Evolutionary conservation across 2,797 vertebrate genomes (phyloP), one percentile per base, ranked within the genome.

Genomic region (Pangasius djambal): DNA sequence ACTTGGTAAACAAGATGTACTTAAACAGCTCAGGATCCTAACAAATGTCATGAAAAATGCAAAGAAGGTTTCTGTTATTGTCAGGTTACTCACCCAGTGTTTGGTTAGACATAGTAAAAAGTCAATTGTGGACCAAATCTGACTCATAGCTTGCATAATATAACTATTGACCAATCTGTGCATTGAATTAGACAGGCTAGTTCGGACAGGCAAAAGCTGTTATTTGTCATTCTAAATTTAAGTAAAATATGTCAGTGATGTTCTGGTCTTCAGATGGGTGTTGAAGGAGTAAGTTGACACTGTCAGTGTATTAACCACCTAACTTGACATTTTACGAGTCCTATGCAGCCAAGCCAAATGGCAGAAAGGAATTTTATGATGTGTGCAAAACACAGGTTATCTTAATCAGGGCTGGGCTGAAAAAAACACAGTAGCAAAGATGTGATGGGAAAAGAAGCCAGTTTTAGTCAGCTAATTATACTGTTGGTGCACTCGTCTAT

Each of bases 1-100:
- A 86, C 75, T 82, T 37, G 63, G 63, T 89, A 89, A 89, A 89
- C 88, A 86, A 86, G 84, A 74, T 61, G 65, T 82, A 82, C 77
- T 72, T 72, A 69, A 86, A 82, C 75, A 89, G 78, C 50, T 48
- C 20, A 10, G 88, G 50, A 81, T 61, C 83, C 85, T 79, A 81
- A 86, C 83, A 70, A 70, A 89, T 78, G n/a, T 20, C 52, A 67
- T 6, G 50, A 48, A 59, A 57, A 18, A 65, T 52, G 81, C 70
- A 75, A 88, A 37, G 87, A 22, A 67, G 16, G 48, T n/a, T 67
- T 88, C 69, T 85, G 72, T 89, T 79, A 69, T 44, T 86, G 72
- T 85, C 72, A 78, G 59, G 40, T 88, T 88, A 50, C 81, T 88
- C 44, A 55, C 25, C 63, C n/a, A 37, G 37, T 69, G 59, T 85